Evolutionary conservation across 2,888 invertebrate genomes (phyloP).

Genomic region (Pyrrhosoma nymphula): DNA sequence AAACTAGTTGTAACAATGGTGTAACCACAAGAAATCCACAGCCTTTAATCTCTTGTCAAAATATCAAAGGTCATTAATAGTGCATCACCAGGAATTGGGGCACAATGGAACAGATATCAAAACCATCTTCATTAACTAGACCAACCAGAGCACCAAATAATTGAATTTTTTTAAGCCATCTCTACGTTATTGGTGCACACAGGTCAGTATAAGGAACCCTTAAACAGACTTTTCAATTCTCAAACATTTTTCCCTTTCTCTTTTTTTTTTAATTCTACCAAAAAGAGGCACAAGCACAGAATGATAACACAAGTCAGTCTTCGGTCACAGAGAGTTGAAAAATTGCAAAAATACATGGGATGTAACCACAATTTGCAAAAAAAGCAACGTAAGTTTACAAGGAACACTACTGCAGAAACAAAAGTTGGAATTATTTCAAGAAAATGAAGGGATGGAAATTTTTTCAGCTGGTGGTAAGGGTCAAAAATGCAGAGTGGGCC

Average conservation of each 20-base stretch:
- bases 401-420: constrained; percentile 11
- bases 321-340: constrained; percentile 66
- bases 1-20: constrained; percentile 64
- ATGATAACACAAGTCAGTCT: constrained; percentile 63
- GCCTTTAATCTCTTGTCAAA: constrained; percentile 66
- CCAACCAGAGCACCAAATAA: constrained; percentile 58
- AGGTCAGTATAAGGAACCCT: constrained; percentile 60
- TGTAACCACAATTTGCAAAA: constrained; percentile 65
- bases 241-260: constrained; percentile 62
- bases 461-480: neutral
- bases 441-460: constrained; percentile 1
- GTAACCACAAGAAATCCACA: constrained; percentile 66
- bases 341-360: constrained; percentile 67
- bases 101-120: constrained; percentile 67
- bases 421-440: constrained; percentile 22
- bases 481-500: constrained; percentile 65
- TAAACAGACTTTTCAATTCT: constrained; percentile 65
- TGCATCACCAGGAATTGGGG: constrained; percentile 64
- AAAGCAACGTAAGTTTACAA: constrained; percentile 1
- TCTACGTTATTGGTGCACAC: constrained; percentile 49
- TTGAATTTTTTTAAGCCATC: constrained; percentile 57
- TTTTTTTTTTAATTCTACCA: constrained; percentile 52
- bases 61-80: constrained; percentile 65
- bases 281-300: constrained; percentile 66
- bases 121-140: constrained; percentile 58